Evolutionary conservation across 2,113 vertebrate genomes (phyloP).

Genomic region (Lagopus muta): DNA sequence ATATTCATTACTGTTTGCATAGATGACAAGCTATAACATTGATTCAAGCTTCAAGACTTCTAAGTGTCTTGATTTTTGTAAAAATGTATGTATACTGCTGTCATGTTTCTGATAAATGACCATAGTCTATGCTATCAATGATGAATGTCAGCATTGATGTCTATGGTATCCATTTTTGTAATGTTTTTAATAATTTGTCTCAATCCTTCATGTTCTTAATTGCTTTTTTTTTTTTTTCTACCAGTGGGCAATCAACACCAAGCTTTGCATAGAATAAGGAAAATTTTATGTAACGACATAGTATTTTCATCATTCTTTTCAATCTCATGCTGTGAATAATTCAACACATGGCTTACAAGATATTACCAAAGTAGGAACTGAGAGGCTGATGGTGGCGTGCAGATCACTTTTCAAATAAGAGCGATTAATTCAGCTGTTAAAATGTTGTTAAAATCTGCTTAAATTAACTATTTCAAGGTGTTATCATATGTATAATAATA

Average conservation of each 20-base stretch:
- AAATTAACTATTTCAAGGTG: not conserved
- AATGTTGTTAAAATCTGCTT: not conserved
- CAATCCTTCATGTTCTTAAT: not conserved
- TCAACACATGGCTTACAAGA: not conserved
- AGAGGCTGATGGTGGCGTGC: not conserved
- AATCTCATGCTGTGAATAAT: not conserved
- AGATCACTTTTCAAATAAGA: not conserved
- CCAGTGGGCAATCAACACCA: rapidly evolving
- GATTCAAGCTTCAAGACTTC: not conserved
- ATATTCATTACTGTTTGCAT: not conserved
- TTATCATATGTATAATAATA: not conserved
- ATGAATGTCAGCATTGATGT: not conserved
- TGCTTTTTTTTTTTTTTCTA: not conserved
- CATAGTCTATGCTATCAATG: not conserved
- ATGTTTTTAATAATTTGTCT: not conserved
- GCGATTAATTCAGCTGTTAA: not conserved
- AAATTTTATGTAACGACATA: not conserved
- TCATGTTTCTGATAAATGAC: not conserved
- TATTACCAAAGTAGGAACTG: not conserved
- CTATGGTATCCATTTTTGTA: not conserved
- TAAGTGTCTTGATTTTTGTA: not conserved
- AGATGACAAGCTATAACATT: not conserved
- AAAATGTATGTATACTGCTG: not conserved
- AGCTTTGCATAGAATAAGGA: not conserved
- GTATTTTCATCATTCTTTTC: not conserved